These are phyloP conservation scores for Vidua macroura DNA, from an alignment of 2,113 vertebrate species.

Conservation along the genomic window DNA sequence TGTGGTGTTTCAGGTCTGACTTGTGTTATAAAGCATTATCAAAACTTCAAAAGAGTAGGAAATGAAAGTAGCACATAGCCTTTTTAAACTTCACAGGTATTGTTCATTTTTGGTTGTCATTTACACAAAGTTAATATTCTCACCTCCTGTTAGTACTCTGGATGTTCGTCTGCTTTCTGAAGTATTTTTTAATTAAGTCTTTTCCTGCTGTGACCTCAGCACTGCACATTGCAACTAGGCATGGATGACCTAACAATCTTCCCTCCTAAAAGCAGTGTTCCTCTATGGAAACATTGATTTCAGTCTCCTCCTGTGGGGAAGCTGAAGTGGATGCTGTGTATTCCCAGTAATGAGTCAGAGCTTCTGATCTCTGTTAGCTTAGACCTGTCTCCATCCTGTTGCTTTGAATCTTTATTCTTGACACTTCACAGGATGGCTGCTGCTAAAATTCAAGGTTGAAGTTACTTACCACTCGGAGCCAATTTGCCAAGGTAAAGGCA, in stretches of 20 bases:
- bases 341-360: background rate
- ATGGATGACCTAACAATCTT: background rate
- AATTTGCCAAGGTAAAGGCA: background rate
- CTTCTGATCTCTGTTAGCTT: background rate
- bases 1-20: background rate
- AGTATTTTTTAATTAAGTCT: background rate
- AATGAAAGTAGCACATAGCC: background rate
- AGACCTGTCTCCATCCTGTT: background rate
- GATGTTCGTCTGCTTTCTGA: background rate
- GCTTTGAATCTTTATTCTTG: background rate
- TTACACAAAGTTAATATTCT: background rate
- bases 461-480: background rate
- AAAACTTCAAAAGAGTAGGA: background rate
- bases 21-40: background rate
- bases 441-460: background rate
- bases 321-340: background rate
- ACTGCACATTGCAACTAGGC: background rate
- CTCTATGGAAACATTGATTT: background rate
- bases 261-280: background rate
- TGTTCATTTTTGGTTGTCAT: background rate
- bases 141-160: accelerated
- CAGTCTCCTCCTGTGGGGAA: background rate
- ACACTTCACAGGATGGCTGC: background rate
- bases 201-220: background rate
- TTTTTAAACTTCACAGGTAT: background rate